Conservation (phyloP, 2,113 vertebrate species). For the Oenanthe oenanthe region DNA sequence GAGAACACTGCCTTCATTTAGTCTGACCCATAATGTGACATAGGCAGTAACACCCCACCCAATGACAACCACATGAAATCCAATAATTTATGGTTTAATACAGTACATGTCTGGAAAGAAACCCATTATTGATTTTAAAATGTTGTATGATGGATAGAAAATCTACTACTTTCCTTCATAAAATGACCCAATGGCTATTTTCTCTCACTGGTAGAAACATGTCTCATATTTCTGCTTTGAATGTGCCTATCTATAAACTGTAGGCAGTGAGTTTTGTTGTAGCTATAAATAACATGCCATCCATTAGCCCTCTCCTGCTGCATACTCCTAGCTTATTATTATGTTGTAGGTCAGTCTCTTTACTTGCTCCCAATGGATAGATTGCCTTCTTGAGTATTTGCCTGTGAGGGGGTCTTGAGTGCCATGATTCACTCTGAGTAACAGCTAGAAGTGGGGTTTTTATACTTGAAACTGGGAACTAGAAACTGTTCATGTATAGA, state of each 20-base stretch:
- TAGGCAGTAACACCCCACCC: neutral
- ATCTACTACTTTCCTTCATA: neutral
- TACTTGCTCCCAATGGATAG: neutral
- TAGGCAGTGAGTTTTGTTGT: neutral
- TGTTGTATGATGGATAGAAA: neutral
- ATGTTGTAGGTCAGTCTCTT: neutral
- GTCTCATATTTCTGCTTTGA: neutral
- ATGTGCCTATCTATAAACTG: neutral
- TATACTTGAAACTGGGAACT: neutral
- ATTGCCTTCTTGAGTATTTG: neutral
- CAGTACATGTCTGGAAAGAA: neutral
- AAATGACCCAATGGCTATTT: neutral
- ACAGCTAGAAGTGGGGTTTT: neutral
- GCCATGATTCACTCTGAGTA: neutral
- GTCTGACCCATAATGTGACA: neutral
- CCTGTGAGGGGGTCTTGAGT: neutral
- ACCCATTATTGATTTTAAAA: constrained; percentile 11
- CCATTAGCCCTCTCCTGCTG: neutral
- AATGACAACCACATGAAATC: neutral
- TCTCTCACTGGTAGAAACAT: neutral
- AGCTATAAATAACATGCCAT: neutral
- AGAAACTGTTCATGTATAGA: neutral
- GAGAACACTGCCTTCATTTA: neutral
- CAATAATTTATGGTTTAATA: neutral
- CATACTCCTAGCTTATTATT: neutral